These are phyloP conservation scores for Digitonthophagus gazella DNA, from an alignment of 2,888 invertebrate species.

Conservation along the genomic window DNA sequence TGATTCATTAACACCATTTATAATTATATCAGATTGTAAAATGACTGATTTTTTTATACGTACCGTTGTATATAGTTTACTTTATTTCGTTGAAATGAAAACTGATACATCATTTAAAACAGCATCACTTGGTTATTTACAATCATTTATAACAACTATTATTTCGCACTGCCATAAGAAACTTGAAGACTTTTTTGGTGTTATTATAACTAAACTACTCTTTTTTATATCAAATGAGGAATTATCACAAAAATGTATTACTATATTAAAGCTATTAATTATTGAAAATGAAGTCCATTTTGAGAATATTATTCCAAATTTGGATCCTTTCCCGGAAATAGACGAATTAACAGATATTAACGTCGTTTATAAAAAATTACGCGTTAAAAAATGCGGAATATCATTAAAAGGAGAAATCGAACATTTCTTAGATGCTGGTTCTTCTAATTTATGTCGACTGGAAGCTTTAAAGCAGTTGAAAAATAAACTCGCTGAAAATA, in stretches of 20 bases:
- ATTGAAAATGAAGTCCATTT: slow-evolving; percentile 54
- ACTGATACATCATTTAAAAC: slow-evolving; percentile 44
- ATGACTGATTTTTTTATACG: slow-evolving; percentile 59
- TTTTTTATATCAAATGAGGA: slow-evolving; percentile 49
- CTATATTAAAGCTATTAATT: slow-evolving; percentile 56
- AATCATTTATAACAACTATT: slow-evolving; percentile 50
- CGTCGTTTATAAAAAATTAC: slow-evolving; percentile 42
- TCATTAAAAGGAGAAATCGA: slow-evolving; percentile 52
- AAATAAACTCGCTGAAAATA: slow-evolving; percentile 55
- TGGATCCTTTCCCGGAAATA: slow-evolving; percentile 57
- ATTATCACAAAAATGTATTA: slow-evolving; percentile 45
- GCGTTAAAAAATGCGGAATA: slow-evolving; percentile 39
- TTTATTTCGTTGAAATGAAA: slow-evolving; percentile 53
- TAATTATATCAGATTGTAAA: slow-evolving; percentile 43
- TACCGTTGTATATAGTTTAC: slow-evolving; percentile 57
- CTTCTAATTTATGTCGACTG: slow-evolving; percentile 36
- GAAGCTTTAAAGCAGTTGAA: slow-evolving; percentile 58
- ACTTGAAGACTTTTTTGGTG: slow-evolving; percentile 54
- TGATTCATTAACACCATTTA: slow-evolving; percentile 49
- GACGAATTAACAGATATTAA: slow-evolving; percentile 45
- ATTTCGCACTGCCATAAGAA: slow-evolving; percentile 50
- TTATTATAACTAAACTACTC: slow-evolving; percentile 56
- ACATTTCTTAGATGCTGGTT: slow-evolving; percentile 53
- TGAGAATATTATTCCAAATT: slow-evolving; percentile 49
- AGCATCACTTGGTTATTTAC: slow-evolving; percentile 49